phyloP scores from a whole-genome alignment of 2,797 vertebrate genomes.

The Loriculus beryllinus region DNA sequence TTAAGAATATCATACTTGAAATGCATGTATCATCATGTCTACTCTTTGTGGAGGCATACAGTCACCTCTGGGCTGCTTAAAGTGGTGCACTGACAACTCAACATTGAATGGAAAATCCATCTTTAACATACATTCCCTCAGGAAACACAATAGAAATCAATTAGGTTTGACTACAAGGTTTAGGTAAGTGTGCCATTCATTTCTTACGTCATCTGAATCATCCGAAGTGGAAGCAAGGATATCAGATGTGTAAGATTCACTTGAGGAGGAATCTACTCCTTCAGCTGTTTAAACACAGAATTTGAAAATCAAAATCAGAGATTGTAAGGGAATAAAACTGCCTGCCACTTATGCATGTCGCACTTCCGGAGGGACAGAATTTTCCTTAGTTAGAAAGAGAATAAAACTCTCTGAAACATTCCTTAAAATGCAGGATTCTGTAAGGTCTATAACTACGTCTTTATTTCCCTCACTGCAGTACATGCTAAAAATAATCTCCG shows the following conservation, averaged over 20 bases:
- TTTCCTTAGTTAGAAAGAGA: not conserved
- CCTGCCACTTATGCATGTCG: not conserved
- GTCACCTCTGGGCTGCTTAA: not conserved
- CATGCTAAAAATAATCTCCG: not conserved
- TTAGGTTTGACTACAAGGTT: too few relatives aligned
- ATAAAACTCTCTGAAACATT: not conserved
- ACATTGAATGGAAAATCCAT: not conserved
- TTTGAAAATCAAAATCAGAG: not conserved
- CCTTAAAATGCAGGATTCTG: not conserved
- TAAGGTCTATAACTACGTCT: not conserved
- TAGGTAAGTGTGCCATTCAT: not conserved
- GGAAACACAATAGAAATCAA: not conserved
- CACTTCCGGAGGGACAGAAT: not conserved
- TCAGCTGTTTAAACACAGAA: constrained; percentile 73
- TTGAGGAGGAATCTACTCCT: constrained; percentile 82
- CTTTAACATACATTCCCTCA: not conserved
- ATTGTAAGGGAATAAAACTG: not conserved
- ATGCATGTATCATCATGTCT: too few relatives aligned
- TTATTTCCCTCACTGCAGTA: not conserved
- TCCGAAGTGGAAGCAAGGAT: constrained; percentile 89
- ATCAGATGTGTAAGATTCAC: constrained; percentile 83
- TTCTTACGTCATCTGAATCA: constrained; percentile 89
- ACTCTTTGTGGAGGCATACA: too few relatives aligned
- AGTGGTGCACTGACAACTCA: not conserved
- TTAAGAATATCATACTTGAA: too few relatives aligned